phyloP scores from a whole-genome alignment of 2,888 invertebrate species.

The Lamellibrachia columna region DNA sequence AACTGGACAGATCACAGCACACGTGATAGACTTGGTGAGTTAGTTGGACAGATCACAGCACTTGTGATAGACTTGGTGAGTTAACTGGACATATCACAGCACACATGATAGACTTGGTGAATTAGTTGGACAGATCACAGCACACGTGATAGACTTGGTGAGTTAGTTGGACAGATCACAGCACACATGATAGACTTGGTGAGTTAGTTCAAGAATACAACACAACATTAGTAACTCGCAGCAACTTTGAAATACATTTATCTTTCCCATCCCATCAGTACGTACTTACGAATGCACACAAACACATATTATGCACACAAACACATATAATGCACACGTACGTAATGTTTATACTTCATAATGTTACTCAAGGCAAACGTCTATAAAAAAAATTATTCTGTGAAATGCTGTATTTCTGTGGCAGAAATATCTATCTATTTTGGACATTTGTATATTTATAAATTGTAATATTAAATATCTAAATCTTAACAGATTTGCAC shows the following conservation, averaged over 20 bases:
- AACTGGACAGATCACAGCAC: slow-evolving; percentile 73
- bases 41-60: slow-evolving; percentile 71
- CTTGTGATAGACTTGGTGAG: slow-evolving; percentile 79
- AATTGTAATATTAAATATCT: not conserved
- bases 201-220: slow-evolving; percentile 33
- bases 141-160: slow-evolving; percentile 81
- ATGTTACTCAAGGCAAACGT: too few relatives aligned
- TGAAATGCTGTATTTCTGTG: too few relatives aligned
- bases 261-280: too few relatives aligned
- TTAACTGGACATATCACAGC: slow-evolving; percentile 71
- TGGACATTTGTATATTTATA: too few relatives aligned
- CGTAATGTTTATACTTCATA: too few relatives aligned
- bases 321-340: not conserved
- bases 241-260: too few relatives aligned
- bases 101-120: slow-evolving; percentile 79
- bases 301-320: not conserved
- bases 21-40: slow-evolving; percentile 78
- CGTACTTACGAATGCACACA: not conserved
- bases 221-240: not conserved
- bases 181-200: slow-evolving; percentile 82
- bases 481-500: not conserved
- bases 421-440: too few relatives aligned
- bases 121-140: slow-evolving; percentile 70
- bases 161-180: slow-evolving; percentile 69
- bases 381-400: too few relatives aligned